These are phyloP conservation scores for Galago senegalensis DNA, from an alignment of 2,797 vertebrate species.

Conservation along the genomic window DNA sequence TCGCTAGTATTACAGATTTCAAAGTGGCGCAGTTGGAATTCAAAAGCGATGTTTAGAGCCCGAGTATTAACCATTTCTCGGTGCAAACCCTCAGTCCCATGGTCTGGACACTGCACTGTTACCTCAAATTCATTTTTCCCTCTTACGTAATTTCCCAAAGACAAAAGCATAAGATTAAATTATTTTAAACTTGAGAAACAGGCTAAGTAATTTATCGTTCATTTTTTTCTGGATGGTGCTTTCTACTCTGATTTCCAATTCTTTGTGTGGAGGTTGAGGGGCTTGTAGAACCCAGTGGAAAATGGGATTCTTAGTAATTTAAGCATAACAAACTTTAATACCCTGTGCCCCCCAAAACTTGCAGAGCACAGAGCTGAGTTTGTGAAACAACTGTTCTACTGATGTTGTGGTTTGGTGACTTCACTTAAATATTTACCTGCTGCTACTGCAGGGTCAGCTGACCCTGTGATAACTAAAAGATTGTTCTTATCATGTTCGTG, in stretches of 20 bases:
- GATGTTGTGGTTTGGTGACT: neutral
- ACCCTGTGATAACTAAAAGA: neutral
- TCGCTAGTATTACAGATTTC: neutral
- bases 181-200: neutral
- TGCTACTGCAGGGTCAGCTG: neutral
- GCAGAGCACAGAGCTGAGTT: neutral
- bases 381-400: neutral
- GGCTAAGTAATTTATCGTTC: neutral
- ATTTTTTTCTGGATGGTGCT: neutral
- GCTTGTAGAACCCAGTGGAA: neutral
- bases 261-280: neutral
- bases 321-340: neutral
- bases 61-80: neutral
- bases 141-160: neutral
- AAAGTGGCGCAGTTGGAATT: neutral
- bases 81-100: neutral
- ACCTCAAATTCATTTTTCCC: neutral
- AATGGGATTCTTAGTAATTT: neutral
- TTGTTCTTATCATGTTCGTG: neutral
- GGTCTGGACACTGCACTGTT: rapidly evolving
- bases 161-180: neutral
- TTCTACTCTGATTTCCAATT: neutral
- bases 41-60: neutral
- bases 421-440: neutral
- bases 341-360: too few relatives aligned